Percentiles rank a stretch among this genome's conserved stretches.
Conservation (phyloP, 1,140 invertebrate species). For the Varroa destructor region DNA sequence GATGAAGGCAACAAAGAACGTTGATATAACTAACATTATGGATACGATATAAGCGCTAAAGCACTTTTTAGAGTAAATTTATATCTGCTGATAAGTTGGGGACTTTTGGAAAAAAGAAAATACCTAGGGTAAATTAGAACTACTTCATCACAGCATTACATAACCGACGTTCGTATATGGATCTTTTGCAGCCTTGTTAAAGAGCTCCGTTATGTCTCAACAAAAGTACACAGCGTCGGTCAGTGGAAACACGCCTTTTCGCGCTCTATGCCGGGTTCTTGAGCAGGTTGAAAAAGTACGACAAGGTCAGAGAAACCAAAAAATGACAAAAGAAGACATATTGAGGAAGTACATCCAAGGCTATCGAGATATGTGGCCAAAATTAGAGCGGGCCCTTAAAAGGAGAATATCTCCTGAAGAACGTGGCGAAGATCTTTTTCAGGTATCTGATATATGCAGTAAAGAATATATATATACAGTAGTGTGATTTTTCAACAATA, state of each 20-base stretch:
- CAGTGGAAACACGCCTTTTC: background rate
- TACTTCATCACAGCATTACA: no score
- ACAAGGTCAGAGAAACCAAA: background rate
- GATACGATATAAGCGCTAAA: no score
- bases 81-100: no score
- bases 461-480: background rate
- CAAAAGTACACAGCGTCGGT: background rate
- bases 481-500: background rate
- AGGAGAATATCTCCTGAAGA: background rate
- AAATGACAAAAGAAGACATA: background rate
- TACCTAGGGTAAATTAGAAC: no score
- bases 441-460: background rate
- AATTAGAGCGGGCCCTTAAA: background rate
- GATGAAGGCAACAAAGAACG: no score
- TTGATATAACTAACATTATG: no score
- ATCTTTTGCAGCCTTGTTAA: no score
- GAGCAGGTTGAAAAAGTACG: background rate
- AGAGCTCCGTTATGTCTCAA: no score
- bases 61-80: no score
- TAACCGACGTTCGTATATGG: no score
- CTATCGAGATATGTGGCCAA: constrained; percentile 18
- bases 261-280: background rate
- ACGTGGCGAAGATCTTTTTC: constrained; percentile 14
- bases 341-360: constrained; percentile 7
- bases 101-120: no score